A percentile compares a stretch with the other conserved stretches of the same genome.
phyloP scores from a whole-genome alignment of 2,113 vertebrate genomes.

The Elephantulus edwardii region DNA sequence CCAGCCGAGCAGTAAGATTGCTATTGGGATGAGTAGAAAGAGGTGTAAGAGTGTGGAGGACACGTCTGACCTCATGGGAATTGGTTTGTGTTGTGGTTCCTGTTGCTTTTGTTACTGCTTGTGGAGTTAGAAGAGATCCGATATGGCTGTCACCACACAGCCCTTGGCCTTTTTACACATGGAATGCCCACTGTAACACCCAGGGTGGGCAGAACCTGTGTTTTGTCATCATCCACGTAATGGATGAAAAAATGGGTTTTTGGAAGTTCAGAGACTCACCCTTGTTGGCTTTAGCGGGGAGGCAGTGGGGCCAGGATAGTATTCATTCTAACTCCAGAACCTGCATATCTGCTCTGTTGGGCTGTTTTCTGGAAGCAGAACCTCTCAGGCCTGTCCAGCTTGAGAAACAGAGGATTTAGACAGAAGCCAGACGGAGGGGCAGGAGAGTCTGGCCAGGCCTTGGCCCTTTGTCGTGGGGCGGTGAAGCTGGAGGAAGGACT shows the following conservation, averaged over 20 bases:
- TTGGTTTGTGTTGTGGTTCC: too few species aligned
- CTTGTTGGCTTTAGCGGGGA: neutral
- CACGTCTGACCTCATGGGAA: too few species aligned
- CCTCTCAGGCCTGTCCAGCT: neutral
- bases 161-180: too few species aligned
- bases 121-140: too few species aligned
- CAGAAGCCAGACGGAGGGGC: neutral
- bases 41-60: too few species aligned
- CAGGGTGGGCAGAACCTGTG: too few species aligned
- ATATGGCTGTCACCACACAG: too few species aligned
- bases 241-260: neutral
- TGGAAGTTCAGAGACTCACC: neutral
- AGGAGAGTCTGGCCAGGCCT: neutral
- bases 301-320: neutral
- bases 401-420: neutral
- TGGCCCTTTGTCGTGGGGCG: neutral
- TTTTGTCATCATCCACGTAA: fast-evolving
- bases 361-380: too few species aligned
- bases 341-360: fast-evolving
- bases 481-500: neutral
- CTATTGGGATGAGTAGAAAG: too few species aligned
- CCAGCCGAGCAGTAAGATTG: too few species aligned
- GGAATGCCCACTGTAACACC: neutral
- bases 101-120: too few species aligned
- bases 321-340: neutral